A percentile compares a stretch with the other conserved stretches of the same genome.
Evolutionary conservation across 2,888 invertebrate genomes (phyloP).

Genomic region (Chaetogeoica ovagalla): DNA sequence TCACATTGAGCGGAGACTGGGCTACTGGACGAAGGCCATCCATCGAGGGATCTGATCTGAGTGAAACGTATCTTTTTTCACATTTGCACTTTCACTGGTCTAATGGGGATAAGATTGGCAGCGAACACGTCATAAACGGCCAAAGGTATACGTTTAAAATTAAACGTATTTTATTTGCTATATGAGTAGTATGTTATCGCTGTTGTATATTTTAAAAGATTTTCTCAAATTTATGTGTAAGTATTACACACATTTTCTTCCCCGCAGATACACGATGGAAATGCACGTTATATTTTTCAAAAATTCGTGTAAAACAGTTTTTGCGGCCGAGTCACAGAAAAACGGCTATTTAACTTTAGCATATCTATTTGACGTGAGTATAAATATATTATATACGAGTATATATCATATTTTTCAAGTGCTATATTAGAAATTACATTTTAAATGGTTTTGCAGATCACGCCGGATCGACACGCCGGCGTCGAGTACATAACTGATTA

Average conservation of each 20-base stretch:
- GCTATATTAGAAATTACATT: too few species aligned
- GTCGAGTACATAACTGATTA: neutral
- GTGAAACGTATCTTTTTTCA: slow-evolving; percentile 4
- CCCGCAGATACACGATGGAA: slow-evolving; percentile 14
- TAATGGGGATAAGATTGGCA: neutral
- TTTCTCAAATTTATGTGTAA: too few species aligned
- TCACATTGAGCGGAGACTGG: neutral
- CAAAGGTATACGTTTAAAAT: neutral
- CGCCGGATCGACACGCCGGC: neutral
- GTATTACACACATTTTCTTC: neutral
- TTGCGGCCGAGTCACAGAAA: neutral
- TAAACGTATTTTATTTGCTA: too few species aligned
- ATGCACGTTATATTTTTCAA: slow-evolving; percentile 21
- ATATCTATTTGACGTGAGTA: slow-evolving; percentile 22
- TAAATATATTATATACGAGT: too few species aligned
- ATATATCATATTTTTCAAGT: too few species aligned
- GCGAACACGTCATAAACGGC: slow-evolving; percentile 22
- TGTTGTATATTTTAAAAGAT: too few species aligned
- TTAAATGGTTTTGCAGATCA: neutral
- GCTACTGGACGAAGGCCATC: neutral
- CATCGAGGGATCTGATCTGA: neutral
- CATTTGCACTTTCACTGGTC: slow-evolving; percentile 25
- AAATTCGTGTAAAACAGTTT: neutral
- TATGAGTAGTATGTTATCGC: too few species aligned
- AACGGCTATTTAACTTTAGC: neutral